Base-by-base conservation (phyloP, 2,113 vertebrate species). In the Gnathonemus echidnorhynchus region DNA sequence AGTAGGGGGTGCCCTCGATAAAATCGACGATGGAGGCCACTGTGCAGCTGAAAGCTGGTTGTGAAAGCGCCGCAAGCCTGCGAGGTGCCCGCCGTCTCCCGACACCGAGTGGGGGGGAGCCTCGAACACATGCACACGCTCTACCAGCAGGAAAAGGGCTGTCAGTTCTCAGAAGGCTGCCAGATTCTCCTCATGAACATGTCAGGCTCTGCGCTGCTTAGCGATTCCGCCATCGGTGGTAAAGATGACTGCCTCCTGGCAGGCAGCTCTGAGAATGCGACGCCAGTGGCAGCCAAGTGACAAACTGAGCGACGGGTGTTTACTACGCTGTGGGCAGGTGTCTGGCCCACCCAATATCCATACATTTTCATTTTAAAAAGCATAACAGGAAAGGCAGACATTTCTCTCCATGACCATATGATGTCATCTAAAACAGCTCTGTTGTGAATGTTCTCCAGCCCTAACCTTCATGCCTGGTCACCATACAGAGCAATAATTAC, bases 101-200 rank as follows among this genome's bases (percentile, higher is more conserved):
- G 7, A 24, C 24, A n/a, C 24, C 9, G 35, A 15, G 77, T 83
- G 77, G 2, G 74, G 13, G 17, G 31, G 5, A 2, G 77, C 77
- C 53, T 45, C 53, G 4, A 48, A 45, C 53, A 42, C 39, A 85
- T 3, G 21, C 80, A 84, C 39, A 46, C 3, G 8, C 7, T 48
- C 45, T 85, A 9, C 94, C 93, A 94, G 93, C 91, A 94, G 95
- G 94, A 95, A 95, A 96, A 96, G 93, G 94, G 94, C 95, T 95
- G 95, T 95, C 95, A 95, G 95, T 95, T 95, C 94, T 88, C 93
- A 94, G 93, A 94, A 93, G 93, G 94, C 95, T 95, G 94, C 94
- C 94, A 94, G 94, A 95, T 92, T 94, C 94, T 92, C 88, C 93
- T 94, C 92, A 92, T 93, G 94, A 94, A 92, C 90, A 93, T 94